These are phyloP conservation scores for Myotis myotis DNA, from an alignment of 2,797 vertebrate species.

Conservation along the genomic window DNA sequence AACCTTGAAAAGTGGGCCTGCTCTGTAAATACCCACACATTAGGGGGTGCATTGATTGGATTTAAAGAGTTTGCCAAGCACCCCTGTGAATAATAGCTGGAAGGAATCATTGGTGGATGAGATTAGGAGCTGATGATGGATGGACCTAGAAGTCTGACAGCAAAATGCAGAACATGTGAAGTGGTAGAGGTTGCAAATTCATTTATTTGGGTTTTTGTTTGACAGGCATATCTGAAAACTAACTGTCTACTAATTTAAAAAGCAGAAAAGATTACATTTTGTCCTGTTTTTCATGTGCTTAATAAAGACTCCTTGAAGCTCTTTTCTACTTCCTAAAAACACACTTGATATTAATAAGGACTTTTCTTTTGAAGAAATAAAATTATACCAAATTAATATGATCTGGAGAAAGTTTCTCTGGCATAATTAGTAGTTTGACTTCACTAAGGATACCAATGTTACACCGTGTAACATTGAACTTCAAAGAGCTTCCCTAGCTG, in stretches of 20 bases:
- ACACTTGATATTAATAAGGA: not conserved
- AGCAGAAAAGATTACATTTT: not conserved
- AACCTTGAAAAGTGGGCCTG: slow-evolving; percentile 33
- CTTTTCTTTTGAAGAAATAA: slow-evolving; percentile 41
- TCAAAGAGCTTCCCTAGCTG: slow-evolving; percentile 17
- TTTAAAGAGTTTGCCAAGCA: slow-evolving; percentile 23
- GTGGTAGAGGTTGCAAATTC: not conserved
- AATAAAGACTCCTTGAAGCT: not conserved
- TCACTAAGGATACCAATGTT: slow-evolving; percentile 11
- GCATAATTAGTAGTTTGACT: slow-evolving; percentile 39
- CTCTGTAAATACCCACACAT: not conserved
- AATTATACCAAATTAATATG: slow-evolving; percentile 19
- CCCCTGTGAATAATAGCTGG: not conserved
- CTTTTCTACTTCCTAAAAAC: not conserved
- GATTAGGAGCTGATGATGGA: not conserved
- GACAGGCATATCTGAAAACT: not conserved
- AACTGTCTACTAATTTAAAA: not conserved
- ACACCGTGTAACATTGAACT: not conserved
- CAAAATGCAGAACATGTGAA: not conserved
- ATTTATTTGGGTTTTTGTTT: slow-evolving; percentile 1
- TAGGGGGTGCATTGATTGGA: not conserved
- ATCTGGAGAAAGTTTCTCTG: slow-evolving; percentile 24
- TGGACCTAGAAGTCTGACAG: not conserved
- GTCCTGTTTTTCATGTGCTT: not conserved
- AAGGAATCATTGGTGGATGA: not conserved